Conservation (phyloP, 2,888 invertebrate genomes). For the Folsomia manolachei region DNA sequence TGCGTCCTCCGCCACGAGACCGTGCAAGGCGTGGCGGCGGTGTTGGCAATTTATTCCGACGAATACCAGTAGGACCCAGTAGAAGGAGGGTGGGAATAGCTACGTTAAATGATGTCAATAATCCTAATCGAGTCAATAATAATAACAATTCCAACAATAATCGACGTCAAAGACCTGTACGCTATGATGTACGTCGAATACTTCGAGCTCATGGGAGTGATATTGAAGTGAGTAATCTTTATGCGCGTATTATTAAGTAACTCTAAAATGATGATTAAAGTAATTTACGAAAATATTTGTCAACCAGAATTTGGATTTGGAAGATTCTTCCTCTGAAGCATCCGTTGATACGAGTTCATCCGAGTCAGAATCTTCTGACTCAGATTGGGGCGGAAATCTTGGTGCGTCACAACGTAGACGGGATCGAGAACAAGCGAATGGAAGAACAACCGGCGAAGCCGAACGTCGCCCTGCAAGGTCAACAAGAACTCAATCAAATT, state of each 20-base stretch:
- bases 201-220: constrained; percentile 43
- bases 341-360: constrained; percentile 24
- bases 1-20: constrained; percentile 17
- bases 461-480: constrained; percentile 12
- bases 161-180: constrained; percentile 21
- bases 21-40: background rate
- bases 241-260: too few relatives aligned
- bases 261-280: too few relatives aligned
- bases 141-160: background rate
- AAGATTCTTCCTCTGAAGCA: constrained; percentile 41
- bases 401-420: background rate
- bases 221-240: constrained; percentile 33
- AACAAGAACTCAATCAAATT: background rate
- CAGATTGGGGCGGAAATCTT: constrained; percentile 44
- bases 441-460: background rate
- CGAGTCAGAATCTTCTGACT: constrained; percentile 41
- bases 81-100: constrained; percentile 3
- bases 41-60: background rate
- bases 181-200: constrained; percentile 42
- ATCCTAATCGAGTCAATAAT: too few relatives aligned
- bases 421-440: constrained; percentile 9
- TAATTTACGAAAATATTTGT: too few relatives aligned
- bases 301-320: constrained; percentile 13
- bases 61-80: background rate
- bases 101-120: constrained; percentile 4